Evolutionary conservation across 2,888 invertebrate species (phyloP), one percentile per base, ranked within the genome.

Genomic region (Myopa tessellatipennis): DNA sequence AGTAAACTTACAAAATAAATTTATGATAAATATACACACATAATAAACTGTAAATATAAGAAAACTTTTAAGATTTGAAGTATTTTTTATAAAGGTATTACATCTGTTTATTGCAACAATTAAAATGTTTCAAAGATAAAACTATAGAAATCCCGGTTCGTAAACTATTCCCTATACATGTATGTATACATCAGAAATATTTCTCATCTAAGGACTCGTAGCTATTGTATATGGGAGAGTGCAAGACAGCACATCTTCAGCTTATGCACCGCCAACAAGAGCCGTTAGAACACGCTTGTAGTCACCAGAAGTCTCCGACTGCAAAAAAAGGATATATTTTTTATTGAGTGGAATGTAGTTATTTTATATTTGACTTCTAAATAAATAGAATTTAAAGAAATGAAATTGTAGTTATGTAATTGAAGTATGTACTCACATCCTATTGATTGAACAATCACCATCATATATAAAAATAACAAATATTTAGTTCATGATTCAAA

Each of bases 231-330:
- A 26, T 26, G 26, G 2, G 26, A 26, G 26, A 26, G 26, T 2
- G 2, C 26, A 26, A 26, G 26, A 26, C 26, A 26, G 26, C 26
- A 2, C 26, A 26, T 26, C 6, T 50, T 70, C 4, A 10, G 5
- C 3, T 82, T 86, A 87, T 55, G 85, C 85, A 55, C 82, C 84
- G 58, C 87, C 84, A 76, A 91, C 85, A 10, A 91, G 83, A 38
- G 91, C 90, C 45, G 91, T 85, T 50, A 92, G 85, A 7, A 91
- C 90, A 68, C 88, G 88, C 82, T 90, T 91, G 85, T 91, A 92
- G 83, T 92, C 91, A 4, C 92, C 92, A 58, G 91, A 90, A 26
- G 91, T 91, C 84, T 92, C 92, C 78, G 88, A 88, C 90, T 91
- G 88, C 77, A 85, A 86, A 81, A 45, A 70, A 69, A 67, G 7